These are phyloP conservation scores for Fulmarus glacialis DNA, from an alignment of 2,113 vertebrate species.

Conservation along the genomic window DNA sequence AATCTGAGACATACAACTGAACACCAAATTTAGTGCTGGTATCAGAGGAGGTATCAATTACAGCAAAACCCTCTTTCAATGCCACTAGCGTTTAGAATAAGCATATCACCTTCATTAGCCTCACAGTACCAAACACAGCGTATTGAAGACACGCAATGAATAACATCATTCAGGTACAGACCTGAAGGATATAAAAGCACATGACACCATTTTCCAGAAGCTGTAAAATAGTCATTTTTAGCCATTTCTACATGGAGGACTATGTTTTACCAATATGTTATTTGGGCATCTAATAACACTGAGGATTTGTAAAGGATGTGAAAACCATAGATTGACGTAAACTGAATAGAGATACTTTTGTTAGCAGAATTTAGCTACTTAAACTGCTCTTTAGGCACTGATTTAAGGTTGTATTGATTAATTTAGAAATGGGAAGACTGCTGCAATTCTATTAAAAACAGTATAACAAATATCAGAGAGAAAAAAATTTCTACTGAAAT, in stretches of 20 bases:
- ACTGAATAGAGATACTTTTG: background rate
- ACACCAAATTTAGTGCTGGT: background rate
- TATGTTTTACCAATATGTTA: background rate
- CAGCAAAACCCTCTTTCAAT: background rate
- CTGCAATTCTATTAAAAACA: background rate
- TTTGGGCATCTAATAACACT: background rate
- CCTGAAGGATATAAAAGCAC: background rate
- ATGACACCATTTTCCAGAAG: background rate
- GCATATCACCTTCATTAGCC: background rate
- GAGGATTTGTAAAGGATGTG: background rate
- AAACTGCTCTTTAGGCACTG: background rate
- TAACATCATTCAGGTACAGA: background rate
- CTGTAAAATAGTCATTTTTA: background rate
- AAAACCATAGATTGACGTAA: background rate
- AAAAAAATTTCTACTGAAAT: background rate
- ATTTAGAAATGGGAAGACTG: background rate
- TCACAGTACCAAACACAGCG: background rate
- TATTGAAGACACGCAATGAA: background rate
- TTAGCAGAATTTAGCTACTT: background rate
- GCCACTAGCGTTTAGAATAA: background rate
- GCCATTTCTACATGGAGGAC: background rate
- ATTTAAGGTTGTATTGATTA: background rate
- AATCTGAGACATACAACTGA: background rate
- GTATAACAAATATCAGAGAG: background rate
- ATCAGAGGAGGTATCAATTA: background rate